Percentiles rank a stretch among this genome's conserved stretches.
These are phyloP conservation scores for Anthopleura xanthogrammica DNA, from an alignment of 92 coral and sea anemone species.

Conservation along the genomic window DNA sequence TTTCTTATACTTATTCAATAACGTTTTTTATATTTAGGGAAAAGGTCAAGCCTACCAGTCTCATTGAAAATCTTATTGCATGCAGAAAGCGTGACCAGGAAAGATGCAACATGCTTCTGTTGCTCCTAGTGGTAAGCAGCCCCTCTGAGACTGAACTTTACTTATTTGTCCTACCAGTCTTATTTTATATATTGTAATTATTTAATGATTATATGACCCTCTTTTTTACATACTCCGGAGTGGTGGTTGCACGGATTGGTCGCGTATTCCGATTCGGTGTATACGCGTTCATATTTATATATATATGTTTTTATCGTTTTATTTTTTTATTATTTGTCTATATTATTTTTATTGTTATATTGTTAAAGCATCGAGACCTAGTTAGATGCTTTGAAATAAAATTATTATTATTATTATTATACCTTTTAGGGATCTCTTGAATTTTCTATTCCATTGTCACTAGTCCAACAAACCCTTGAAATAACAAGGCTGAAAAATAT, in stretches of 20 bases:
- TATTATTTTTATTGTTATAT: too few relatives aligned
- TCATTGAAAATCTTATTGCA: constrained; percentile 67
- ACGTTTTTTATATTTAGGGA: constrained; percentile 33
- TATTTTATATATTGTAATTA: neutral
- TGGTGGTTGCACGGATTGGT: too few relatives aligned
- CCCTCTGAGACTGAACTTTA: neutral
- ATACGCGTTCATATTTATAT: too few relatives aligned
- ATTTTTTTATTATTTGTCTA: too few relatives aligned
- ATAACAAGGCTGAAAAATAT: constrained; percentile 78
- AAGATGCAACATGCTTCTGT: constrained; percentile 82
- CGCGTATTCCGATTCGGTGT: too few relatives aligned
- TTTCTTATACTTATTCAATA: neutral
- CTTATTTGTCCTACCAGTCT: neutral
- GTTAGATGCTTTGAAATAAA: too few relatives aligned
- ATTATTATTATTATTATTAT: too few relatives aligned
- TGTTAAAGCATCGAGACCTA: too few relatives aligned
- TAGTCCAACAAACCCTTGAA: constrained; percentile 78
- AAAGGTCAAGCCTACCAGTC: constrained; percentile 53
- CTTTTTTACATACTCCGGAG: neutral
- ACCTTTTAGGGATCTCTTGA: constrained; percentile 78
- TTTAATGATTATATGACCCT: neutral
- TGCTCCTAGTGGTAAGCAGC: constrained; percentile 76
- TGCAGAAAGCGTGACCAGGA: constrained; percentile 81
- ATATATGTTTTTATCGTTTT: too few relatives aligned
- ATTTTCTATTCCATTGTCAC: constrained; percentile 75